Evolutionary conservation across 1,140 invertebrate species (phyloP).

Genomic region (Formica exsecta): DNA sequence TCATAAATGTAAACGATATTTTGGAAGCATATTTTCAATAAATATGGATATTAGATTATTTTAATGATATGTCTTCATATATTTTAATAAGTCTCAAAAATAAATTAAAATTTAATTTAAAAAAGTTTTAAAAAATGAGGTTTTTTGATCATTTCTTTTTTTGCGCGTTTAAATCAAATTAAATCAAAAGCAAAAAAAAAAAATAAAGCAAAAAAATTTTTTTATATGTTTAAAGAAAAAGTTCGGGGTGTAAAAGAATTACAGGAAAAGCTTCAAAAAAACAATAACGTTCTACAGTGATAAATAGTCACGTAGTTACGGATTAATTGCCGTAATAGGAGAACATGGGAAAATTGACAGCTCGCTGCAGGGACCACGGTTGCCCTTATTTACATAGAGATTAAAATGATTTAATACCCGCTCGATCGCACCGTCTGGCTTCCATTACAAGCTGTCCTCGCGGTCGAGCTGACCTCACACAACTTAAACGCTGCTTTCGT

Average conservation of each 20-base stretch:
- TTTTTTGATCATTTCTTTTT: not conserved
- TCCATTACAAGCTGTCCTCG: not conserved
- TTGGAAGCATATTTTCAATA: not conserved
- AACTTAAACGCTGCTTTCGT: not conserved
- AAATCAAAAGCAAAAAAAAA: not conserved
- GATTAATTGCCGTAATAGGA: conserved; percentile 37
- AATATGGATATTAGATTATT: not conserved
- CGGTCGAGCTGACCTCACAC: not conserved
- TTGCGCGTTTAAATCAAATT: not conserved
- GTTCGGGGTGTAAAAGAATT: not conserved
- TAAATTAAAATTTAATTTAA: not conserved
- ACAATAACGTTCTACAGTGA: conserved; percentile 3
- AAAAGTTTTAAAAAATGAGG: not conserved
- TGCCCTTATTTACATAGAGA: conserved; percentile 36
- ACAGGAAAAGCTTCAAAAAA: not conserved
- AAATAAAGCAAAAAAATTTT: not conserved
- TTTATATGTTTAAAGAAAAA: not conserved
- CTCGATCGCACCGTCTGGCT: not conserved
- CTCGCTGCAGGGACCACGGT: not conserved
- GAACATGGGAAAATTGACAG: conserved; percentile 23
- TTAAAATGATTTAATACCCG: conserved; percentile 26
- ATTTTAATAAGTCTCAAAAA: not conserved
- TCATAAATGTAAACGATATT: not conserved
- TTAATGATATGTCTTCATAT: not conserved
- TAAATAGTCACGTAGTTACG: conserved; percentile 29